Conservation (phyloP, 2,888 invertebrate genomes). For the Chironomus riparius region DNA sequence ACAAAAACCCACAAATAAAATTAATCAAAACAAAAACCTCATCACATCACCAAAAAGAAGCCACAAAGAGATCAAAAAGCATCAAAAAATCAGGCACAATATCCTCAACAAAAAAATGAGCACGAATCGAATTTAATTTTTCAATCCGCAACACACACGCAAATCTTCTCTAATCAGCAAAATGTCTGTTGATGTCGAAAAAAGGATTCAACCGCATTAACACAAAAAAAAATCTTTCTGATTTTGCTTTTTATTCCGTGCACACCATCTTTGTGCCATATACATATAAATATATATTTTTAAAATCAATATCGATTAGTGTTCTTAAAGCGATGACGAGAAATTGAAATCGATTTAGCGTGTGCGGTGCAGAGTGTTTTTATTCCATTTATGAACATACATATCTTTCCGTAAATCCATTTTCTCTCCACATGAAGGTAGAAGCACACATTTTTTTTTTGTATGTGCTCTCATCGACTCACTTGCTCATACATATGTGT, state of each 20-base stretch:
- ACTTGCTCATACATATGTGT: not conserved
- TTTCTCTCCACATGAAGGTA: not conserved
- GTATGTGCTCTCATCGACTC: not conserved
- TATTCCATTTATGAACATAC: not conserved
- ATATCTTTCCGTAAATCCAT: too few species aligned
- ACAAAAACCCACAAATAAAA: too few species aligned
- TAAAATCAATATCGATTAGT: conserved; percentile 24
- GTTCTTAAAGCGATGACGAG: not conserved
- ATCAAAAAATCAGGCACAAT: too few species aligned
- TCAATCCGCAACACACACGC: too few species aligned
- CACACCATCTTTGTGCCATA: not conserved
- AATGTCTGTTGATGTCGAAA: too few species aligned
- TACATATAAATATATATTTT: not conserved
- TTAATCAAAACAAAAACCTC: too few species aligned
- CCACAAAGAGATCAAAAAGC: too few species aligned
- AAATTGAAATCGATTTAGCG: not conserved
- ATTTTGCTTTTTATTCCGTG: too few species aligned
- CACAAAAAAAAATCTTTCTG: not conserved
- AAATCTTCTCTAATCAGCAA: too few species aligned
- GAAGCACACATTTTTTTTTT: not conserved
- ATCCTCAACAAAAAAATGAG: too few species aligned
- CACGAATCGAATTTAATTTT: too few species aligned
- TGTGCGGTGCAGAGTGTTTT: not conserved
- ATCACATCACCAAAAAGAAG: too few species aligned
- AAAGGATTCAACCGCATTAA: not conserved